Evolutionary conservation across 2,797 vertebrate species (phyloP).

Genomic region (Eulemur coronatus): DNA sequence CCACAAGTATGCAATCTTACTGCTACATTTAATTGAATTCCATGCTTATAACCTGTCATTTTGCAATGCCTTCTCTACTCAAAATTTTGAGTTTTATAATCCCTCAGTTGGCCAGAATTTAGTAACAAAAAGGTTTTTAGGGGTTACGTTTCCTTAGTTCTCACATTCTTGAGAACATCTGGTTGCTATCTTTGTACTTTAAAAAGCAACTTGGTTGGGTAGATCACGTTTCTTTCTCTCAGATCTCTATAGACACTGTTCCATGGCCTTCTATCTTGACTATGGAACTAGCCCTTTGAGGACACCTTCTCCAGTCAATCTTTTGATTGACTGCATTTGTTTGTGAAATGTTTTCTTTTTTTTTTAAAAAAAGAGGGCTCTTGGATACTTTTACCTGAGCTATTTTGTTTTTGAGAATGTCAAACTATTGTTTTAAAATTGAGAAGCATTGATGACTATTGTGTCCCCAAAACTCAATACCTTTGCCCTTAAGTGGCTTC

Average conservation of each 20-base stretch:
- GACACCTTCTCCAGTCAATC: not conserved
- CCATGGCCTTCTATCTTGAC: not conserved
- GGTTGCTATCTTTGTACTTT: not conserved
- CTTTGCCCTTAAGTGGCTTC: not conserved
- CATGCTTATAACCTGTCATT: not conserved
- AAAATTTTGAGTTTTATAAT: not conserved
- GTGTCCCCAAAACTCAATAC: not conserved
- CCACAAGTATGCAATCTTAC: not conserved
- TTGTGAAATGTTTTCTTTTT: not conserved
- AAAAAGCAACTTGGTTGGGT: not conserved
- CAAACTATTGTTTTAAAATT: not conserved
- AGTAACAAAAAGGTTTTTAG: not conserved
- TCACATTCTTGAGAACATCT: constrained; percentile 9
- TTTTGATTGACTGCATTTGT: not conserved
- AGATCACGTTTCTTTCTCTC: not conserved
- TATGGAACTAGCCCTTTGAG: not conserved
- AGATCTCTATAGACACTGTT: not conserved
- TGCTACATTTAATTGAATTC: constrained; percentile 22
- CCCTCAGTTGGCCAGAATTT: not conserved
- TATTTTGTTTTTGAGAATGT: not conserved
- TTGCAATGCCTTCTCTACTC: not conserved
- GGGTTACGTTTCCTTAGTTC: not conserved
- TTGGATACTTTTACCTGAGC: not conserved
- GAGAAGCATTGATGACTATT: not conserved
- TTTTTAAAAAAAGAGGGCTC: not conserved